Base-by-base conservation (phyloP, 2,797 vertebrate genomes). In the Psittacula derbiana region DNA sequence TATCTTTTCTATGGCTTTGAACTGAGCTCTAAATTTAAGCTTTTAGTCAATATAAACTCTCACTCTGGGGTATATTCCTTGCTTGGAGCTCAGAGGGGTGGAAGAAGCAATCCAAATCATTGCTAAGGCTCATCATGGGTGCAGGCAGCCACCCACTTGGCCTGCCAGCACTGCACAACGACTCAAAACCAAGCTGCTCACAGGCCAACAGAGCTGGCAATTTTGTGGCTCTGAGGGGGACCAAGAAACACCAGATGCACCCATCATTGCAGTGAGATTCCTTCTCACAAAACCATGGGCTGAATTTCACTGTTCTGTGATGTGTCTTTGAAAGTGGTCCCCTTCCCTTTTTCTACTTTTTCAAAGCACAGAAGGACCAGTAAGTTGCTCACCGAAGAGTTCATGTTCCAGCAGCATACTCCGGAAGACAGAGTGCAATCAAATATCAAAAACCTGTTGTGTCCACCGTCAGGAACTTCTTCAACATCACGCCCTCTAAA, bases 291-390 rank as follows among this genome's bases (percentile, higher is more conserved):
- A 73, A 82, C 50, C 1, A 1, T 30, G 23, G 24, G 15, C 4
- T 75, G 53, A 65, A 58, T 65, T 84, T 75, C 10, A 8, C 6
- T 43, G 16, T 17, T 43, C 20, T 16, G 8, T 18, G 11, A 20
- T 33, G 20, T 57, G 14, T 3, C 41, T 64, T 79, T 0, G 0
- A 58, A 43, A 1, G 3, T 13, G 49, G n/a, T 16, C 2, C 1
- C 23, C 16, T 67, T 90, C 31, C 16, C 21, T 64, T 86, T 65
- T 78, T n/a, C 19, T 64, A 6, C 18, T 30, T 33, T 38, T 87
- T 84, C 67, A 65, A 74, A 90, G 8, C 25, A 44, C 8, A 36
- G 36, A 69, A 53, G 5, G 31, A 58, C 12, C 19, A 64, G 11
- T 19, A 61, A 57, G 24, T 28, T 1, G 2, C 25, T 71, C 30